Conservation (phyloP, 2,888 invertebrate species). For the Poecilus cupreus region DNA sequence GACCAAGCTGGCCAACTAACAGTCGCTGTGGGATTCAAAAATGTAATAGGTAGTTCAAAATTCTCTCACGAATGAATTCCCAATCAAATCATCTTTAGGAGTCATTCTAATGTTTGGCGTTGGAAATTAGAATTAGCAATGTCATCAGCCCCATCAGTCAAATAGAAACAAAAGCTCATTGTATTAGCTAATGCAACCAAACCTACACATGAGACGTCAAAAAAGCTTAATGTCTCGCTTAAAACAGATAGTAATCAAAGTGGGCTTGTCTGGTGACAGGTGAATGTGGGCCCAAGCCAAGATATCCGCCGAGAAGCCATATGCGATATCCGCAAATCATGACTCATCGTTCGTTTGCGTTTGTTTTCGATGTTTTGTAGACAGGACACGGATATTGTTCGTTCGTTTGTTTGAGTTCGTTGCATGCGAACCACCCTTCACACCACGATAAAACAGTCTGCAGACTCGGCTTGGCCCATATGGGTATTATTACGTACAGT, state of each 20-base stretch:
- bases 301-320: constrained; percentile 26
- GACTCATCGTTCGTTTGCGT: constrained; percentile 30
- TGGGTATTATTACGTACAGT: not conserved
- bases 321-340: constrained; percentile 44
- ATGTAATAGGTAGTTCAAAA: too few species aligned
- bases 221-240: not conserved
- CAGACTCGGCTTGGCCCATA: not conserved
- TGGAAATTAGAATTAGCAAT: not conserved
- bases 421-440: constrained; percentile 11
- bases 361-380: not conserved
- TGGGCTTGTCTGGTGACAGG: constrained; percentile 38
- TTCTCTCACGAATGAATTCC: too few species aligned
- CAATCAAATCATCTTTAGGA: too few species aligned
- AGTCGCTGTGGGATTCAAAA: too few species aligned
- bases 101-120: too few species aligned
- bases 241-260: constrained; percentile 9
- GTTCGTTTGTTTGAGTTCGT: not conserved
- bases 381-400: not conserved
- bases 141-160: not conserved
- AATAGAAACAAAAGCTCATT: constrained; percentile 13
- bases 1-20: too few species aligned
- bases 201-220: constrained; percentile 3
- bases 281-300: constrained; percentile 41
- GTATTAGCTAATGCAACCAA: not conserved
- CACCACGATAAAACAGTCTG: not conserved